Evolutionary conservation across 2,797 vertebrate species (phyloP).

Genomic region (Garrulus glandarius): DNA sequence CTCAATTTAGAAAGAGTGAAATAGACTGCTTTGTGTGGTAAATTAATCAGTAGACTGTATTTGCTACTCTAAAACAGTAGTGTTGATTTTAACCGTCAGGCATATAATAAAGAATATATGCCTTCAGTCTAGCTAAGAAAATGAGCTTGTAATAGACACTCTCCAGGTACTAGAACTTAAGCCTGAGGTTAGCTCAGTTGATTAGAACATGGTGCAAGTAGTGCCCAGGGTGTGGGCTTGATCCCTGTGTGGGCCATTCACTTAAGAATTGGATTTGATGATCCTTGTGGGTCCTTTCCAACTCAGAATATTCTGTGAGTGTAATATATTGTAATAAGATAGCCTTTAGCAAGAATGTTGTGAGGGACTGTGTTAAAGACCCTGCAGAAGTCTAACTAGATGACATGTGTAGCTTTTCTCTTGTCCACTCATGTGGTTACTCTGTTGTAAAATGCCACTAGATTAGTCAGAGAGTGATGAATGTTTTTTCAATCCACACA

Average conservation of each 20-base stretch:
- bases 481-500: not conserved
- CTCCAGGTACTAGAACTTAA: not conserved
- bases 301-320: not conserved
- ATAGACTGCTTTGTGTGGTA: not conserved
- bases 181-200: not conserved
- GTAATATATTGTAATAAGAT: not conserved
- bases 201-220: not conserved
- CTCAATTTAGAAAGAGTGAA: not conserved
- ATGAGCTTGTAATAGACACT: not conserved
- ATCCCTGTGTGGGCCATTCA: not conserved
- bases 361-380: not conserved
- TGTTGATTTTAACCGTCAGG: not conserved
- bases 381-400: not conserved
- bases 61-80: not conserved
- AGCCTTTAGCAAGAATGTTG: not conserved
- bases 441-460: no score
- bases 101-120: not conserved
- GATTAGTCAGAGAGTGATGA: not conserved
- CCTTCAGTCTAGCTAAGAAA: not conserved
- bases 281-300: not conserved
- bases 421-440: not conserved
- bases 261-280: not conserved
- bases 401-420: fast-evolving
- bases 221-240: not conserved
- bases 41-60: not conserved